A percentile compares a stretch with the other conserved stretches of the same genome.
These are phyloP conservation scores for Drosophila atroscutellata DNA, from an alignment of 2,888 invertebrate genomes.

Conservation along the genomic window DNA sequence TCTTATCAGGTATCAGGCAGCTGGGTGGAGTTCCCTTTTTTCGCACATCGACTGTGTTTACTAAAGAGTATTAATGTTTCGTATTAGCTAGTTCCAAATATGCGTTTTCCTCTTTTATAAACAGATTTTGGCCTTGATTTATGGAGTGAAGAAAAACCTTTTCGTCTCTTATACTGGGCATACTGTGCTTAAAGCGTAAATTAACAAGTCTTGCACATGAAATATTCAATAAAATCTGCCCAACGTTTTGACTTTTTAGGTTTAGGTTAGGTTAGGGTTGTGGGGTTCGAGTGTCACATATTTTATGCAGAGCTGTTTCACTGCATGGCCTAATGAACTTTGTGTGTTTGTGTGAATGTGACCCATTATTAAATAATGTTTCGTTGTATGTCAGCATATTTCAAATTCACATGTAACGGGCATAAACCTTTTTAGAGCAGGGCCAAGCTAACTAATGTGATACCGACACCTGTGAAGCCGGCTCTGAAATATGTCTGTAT, in stretches of 20 bases:
- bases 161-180: slow-evolving; percentile 4
- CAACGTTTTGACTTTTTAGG: slow-evolving; percentile 41
- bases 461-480: slow-evolving; percentile 26
- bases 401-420: slow-evolving; percentile 33
- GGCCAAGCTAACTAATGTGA: slow-evolving; percentile 5
- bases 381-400: slow-evolving; percentile 19
- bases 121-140: slow-evolving; percentile 33
- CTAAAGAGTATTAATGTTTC: slow-evolving; percentile 40
- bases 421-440: background rate
- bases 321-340: slow-evolving; percentile 25
- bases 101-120: slow-evolving; percentile 5
- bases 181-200: slow-evolving; percentile 49
- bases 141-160: slow-evolving; percentile 48
- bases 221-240: slow-evolving; percentile 61
- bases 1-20: background rate
- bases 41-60: background rate
- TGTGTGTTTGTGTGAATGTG: background rate
- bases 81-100: background rate
- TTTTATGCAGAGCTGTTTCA: slow-evolving; percentile 41
- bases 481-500: slow-evolving; percentile 33
- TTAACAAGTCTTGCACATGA: slow-evolving; percentile 58
- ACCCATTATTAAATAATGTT: slow-evolving; percentile 26
- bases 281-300: slow-evolving; percentile 34
- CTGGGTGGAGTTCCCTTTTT: background rate
- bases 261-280: slow-evolving; percentile 13